These are phyloP conservation scores for Prunella strophiata DNA, from an alignment of 2,797 vertebrate genomes.

Conservation along the genomic window DNA sequence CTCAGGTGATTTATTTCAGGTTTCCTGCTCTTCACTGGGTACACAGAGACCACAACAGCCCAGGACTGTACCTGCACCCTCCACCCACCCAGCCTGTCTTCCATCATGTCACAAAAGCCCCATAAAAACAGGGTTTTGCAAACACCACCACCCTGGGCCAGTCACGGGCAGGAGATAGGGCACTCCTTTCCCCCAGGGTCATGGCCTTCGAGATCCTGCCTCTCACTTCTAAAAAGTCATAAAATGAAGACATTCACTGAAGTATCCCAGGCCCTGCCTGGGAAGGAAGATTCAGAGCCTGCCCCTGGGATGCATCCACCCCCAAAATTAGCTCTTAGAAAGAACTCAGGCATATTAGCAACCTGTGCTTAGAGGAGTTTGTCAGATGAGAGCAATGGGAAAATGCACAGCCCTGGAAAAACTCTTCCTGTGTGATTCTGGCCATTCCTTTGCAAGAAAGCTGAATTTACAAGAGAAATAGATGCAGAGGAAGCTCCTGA, in stretches of 20 bases:
- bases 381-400: neutral
- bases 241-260: conserved; percentile 23
- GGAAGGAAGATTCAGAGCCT: neutral
- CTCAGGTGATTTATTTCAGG: neutral
- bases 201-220: neutral
- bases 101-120: conserved; percentile 30
- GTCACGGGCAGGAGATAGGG: conserved; percentile 29
- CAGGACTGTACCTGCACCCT: neutral
- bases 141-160: conserved; percentile 43
- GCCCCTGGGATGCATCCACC: neutral
- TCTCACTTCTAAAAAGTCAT: conserved; percentile 35
- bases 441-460: neutral
- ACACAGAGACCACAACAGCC: neutral
- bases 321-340: neutral
- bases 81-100: neutral
- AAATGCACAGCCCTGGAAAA: neutral
- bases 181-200: conserved; percentile 36
- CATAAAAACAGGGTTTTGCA: conserved; percentile 55
- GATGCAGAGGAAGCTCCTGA: neutral
- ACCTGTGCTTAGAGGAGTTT: neutral
- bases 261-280: neutral
- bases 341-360: neutral
- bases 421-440: neutral
- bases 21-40: neutral
- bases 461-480: neutral